Evolutionary conservation across 2,797 vertebrate species (phyloP).

Genomic region (Acanthornis magna): DNA sequence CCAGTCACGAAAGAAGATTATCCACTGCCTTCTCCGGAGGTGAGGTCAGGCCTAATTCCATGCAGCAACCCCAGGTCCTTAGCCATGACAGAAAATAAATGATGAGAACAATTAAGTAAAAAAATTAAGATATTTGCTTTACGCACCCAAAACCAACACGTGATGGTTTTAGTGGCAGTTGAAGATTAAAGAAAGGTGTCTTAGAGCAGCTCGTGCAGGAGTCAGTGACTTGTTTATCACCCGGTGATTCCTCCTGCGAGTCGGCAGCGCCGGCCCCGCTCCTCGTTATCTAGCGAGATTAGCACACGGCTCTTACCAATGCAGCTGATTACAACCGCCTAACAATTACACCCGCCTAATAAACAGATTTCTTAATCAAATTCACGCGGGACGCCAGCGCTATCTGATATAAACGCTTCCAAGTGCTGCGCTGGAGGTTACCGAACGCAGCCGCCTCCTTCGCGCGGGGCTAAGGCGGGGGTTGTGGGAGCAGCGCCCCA

Average conservation of each 20-base stretch:
- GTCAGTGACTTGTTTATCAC: background rate
- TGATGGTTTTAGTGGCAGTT: fast-evolving
- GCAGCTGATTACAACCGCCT: background rate
- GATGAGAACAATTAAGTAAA: background rate
- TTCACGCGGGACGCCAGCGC: background rate
- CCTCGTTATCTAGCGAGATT: background rate
- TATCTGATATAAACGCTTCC: background rate
- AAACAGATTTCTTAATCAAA: background rate
- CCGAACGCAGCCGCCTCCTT: background rate
- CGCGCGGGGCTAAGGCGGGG: background rate
- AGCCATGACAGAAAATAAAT: background rate
- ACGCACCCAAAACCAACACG: background rate
- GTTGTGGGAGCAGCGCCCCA: background rate
- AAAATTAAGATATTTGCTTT: background rate
- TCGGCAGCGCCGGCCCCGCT: background rate
- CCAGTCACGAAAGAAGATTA: background rate
- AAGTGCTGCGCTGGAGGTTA: background rate
- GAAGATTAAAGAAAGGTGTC: background rate
- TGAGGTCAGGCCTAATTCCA: background rate
- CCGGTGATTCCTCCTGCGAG: background rate
- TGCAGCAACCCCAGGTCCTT: background rate
- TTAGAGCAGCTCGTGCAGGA: background rate
- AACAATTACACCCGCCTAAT: background rate
- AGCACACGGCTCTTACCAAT: background rate
- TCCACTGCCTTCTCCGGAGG: background rate